Base-by-base conservation (phyloP, 2,888 invertebrate genomes). In the Lepidocyrtinus sp. region DNA sequence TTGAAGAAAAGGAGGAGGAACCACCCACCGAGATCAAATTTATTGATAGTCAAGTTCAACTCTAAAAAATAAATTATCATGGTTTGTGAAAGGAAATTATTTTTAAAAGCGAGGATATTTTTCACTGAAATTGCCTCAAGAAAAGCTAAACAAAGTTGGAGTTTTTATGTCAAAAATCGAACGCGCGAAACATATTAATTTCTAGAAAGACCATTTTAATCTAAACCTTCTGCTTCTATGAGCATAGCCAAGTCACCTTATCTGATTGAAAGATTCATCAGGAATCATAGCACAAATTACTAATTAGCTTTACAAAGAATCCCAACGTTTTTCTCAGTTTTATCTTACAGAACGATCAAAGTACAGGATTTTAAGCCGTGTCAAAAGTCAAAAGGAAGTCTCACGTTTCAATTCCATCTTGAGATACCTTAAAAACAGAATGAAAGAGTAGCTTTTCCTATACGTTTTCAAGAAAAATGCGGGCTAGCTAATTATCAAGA, bases 1-100 rank as follows among this genome's bases (percentile, higher is more conserved):
- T 3, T 24, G 24, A 22, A 72, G 22, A 24, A 45, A 27, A 27
- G 27, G 36, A 71, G 71, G 46, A 55, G 71, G 76, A 71, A 77
- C 77, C 77, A 71, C 77, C 77, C 59, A 70, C 72, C 67, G 65
- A 77, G 77, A 77, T 77, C 77, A 61, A 71, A 71, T 67, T 71
- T 22, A 5, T 22, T 71, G 77, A 77, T 77, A 77, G 55, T 76
- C 71, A 46, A 59, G 50, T 36, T 36, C 36, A 12, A 36, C 36
- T 36, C 12, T 36, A 65, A 77, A 72, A 77, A 67, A 77, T 77
- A 62, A 70, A 77, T 77, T 72, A 77, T 77, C 71, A 77, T 71
- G 71, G 72, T 72, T 71, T 71, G 67, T 71, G 65, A 77, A 72
- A 77, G 65, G 71, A 77, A 77, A 77, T 77, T 71, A 77, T 69